A percentile compares a stretch with the other conserved stretches of the same genome.
Conservation (phyloP, 2,113 vertebrate species). For the Phaethornis superciliosus region DNA sequence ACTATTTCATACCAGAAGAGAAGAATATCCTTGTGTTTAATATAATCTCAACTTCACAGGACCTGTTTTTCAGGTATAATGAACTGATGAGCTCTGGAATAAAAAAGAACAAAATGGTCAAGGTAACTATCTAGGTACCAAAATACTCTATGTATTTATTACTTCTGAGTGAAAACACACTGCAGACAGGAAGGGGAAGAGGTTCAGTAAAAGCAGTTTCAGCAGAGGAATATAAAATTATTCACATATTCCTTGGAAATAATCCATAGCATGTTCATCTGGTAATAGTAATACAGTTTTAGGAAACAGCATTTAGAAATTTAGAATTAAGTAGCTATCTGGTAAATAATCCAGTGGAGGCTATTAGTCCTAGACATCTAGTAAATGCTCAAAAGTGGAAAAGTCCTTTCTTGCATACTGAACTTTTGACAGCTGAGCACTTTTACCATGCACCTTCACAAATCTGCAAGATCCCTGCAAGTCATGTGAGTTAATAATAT, state of each 20-base stretch:
- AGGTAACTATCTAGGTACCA: background rate
- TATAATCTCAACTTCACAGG: background rate
- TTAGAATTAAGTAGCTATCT: background rate
- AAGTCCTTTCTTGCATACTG: background rate
- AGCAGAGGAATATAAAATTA: slow-evolving; percentile 33
- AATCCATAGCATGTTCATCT: background rate
- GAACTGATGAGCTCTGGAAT: background rate
- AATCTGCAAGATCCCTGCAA: background rate
- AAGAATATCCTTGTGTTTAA: background rate
- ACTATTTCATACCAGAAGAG: background rate
- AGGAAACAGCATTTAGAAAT: background rate
- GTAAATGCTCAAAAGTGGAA: background rate
- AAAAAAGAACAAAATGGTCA: background rate
- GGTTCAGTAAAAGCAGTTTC: slow-evolving; percentile 1
- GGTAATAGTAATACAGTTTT: background rate
- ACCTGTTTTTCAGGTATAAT: background rate
- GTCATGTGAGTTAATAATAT: background rate
- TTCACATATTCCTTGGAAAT: slow-evolving; percentile 46
- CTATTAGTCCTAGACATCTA: background rate
- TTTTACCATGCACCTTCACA: background rate
- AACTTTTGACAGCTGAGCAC: background rate
- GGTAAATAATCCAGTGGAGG: background rate
- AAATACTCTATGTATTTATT: background rate
- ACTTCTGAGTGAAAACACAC: slow-evolving; percentile 9
- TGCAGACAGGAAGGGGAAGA: background rate